phyloP scores from a whole-genome alignment of 30 jellyfish, hydroid and myxozoan species.

The Pelagia noctiluca region DNA sequence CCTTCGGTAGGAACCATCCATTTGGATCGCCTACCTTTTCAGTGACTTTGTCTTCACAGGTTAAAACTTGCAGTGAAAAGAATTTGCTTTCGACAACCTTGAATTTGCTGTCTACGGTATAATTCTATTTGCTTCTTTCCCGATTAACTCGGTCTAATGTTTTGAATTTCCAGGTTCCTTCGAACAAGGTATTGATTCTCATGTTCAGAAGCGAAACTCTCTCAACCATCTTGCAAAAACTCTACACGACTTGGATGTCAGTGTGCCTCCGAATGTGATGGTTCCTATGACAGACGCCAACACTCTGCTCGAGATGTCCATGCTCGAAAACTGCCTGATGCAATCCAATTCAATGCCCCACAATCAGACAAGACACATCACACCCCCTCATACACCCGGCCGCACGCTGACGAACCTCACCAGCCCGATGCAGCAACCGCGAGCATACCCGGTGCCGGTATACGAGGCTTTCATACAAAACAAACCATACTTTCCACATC shows the following conservation, averaged over 20 bases:
- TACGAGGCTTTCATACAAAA: slow-evolving; percentile 62
- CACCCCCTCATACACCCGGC: slow-evolving; percentile 69
- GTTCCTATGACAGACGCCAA: slow-evolving; percentile 70
- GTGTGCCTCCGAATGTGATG: slow-evolving; percentile 66
- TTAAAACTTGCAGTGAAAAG: neutral
- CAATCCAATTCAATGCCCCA: slow-evolving; percentile 4
- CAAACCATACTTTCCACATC: slow-evolving; percentile 48
- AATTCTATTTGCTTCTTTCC: neutral
- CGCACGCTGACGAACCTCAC: slow-evolving; percentile 68
- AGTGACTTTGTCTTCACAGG: neutral
- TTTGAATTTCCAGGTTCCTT: slow-evolving; percentile 44
- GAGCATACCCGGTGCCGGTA: slow-evolving; percentile 37
- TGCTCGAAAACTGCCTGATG: slow-evolving; percentile 30
- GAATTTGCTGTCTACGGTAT: neutral
- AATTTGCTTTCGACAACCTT: neutral
- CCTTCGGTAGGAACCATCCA: no score
- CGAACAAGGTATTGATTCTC: slow-evolving; percentile 34
- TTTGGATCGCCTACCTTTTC: no score
- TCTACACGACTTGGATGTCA: slow-evolving; percentile 63
- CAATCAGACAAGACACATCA: slow-evolving; percentile 5
- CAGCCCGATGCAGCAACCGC: slow-evolving; percentile 44
- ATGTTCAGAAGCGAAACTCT: slow-evolving; percentile 36
- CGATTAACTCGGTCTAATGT: neutral
- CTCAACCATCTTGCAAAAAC: slow-evolving; percentile 61
- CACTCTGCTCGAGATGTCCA: slow-evolving; percentile 62